Evolutionary conservation across 1,140 invertebrate species (phyloP).

Genomic region (Schlechtendalia chinensis): DNA sequence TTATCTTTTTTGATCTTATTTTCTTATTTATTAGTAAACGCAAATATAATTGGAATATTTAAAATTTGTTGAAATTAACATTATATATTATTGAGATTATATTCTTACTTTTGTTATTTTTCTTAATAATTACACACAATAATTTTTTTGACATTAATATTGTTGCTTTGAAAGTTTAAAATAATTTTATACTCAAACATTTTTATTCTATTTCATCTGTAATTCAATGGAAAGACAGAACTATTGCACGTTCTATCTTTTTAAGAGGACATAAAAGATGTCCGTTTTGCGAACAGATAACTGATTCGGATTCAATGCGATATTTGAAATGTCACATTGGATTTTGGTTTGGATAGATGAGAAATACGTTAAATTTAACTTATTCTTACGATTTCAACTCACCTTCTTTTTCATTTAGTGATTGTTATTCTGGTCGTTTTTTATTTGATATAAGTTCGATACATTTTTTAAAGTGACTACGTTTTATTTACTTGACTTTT

Average conservation of each 20-base stretch:
- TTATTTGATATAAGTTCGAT: background rate
- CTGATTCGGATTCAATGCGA: constrained; percentile 5
- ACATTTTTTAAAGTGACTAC: background rate
- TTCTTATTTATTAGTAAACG: too few relatives aligned
- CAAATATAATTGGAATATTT: too few relatives aligned
- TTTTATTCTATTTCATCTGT: too few relatives aligned
- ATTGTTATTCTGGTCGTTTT: constrained; percentile 9
- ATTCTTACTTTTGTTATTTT: background rate
- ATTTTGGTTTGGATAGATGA: constrained; percentile 6
- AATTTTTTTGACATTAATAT: background rate
- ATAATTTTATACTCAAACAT: too few relatives aligned
- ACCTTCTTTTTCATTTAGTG: background rate
- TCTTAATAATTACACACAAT: background rate
- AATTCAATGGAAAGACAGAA: background rate
- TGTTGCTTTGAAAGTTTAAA: background rate
- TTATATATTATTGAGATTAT: background rate
- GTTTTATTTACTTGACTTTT: too few relatives aligned
- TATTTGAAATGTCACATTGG: constrained; percentile 1
- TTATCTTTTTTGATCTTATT: too few relatives aligned
- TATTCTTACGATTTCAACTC: background rate
- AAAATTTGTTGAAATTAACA: background rate
- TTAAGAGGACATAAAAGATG: background rate
- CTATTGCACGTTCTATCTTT: background rate
- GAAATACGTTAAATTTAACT: constrained; percentile 11
- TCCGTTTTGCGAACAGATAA: background rate